Base-by-base conservation (phyloP, 2,888 invertebrate genomes). In the Agriopis leucophaearia region DNA sequence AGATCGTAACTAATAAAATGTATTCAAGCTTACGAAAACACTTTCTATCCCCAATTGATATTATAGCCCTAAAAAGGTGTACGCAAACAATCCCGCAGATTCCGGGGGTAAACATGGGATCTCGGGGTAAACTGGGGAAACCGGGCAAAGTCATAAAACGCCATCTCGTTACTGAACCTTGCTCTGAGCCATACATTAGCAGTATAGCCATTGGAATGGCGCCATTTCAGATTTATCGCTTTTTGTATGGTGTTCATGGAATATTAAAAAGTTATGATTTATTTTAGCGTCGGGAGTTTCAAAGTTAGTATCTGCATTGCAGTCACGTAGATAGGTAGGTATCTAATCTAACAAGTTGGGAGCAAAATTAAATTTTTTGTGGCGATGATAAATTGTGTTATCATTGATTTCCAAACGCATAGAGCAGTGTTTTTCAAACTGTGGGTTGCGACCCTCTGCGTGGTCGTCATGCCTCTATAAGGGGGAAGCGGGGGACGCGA, bases 221-320 rank as follows among this genome's bases (percentile, higher is more conserved):
- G 54, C n/a, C 54, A 36, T 61, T 45, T n/a, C 48, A 48, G 47
- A 67, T 63, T 63, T 67, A 63, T 63, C 36, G 44, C 42, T 40
- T 40, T 63, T 58, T 63, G 63, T 63, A 63, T 63, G 58, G 48
- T 42, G 51, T 47, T 67, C 52, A 54, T 62, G 16, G 62, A 66
- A 67, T 67, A 67, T 67, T 59, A 63, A 67, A 62, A 67, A 63
- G 54, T 59, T 63, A 48, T 67, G 63, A 67, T 67, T 58, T 67
- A 67, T 62, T 57, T 61, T n/a, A 40, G 3, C 51, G 15, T 35
- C 18, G 15, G 40, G 42, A 52, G 45, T 62, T 48, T 42, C 13
- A 18, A 42, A 47, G 52, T 40, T 52, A 1, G 35, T 44, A 40
- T 67, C 52, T 47, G 57, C 35, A 66, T 52, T 66, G 45, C 50